These are phyloP conservation scores for Agelas oroides DNA, from an alignment of 37 sponge, comb jelly and placozoan genomes.

Conservation along the genomic window DNA sequence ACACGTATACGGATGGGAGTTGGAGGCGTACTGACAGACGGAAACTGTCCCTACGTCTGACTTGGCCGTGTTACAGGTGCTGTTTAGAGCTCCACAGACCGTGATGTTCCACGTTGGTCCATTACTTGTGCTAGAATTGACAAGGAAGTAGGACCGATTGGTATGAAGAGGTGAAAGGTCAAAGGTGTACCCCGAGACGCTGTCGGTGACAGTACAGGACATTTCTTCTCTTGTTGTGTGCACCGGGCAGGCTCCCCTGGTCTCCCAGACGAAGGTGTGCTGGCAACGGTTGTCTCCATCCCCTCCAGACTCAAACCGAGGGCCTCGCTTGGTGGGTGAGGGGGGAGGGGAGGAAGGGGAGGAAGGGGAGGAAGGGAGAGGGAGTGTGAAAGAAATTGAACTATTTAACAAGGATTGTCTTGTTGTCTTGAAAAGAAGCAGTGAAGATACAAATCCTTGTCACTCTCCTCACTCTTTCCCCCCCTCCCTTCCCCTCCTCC, in stretches of 20 bases:
- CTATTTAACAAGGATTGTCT: background rate
- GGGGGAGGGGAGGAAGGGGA: background rate
- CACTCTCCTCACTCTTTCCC: too few relatives aligned
- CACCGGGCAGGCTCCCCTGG: constrained; percentile 63
- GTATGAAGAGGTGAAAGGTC: constrained; percentile 51
- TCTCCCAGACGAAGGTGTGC: constrained; percentile 74
- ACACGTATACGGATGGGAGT: background rate
- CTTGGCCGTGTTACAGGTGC: background rate
- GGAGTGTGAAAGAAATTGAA: background rate
- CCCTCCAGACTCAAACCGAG: constrained; percentile 57
- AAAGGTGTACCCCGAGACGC: constrained; percentile 31
- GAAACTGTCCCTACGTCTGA: background rate
- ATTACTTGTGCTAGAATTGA: background rate
- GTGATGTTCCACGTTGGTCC: constrained; percentile 13
- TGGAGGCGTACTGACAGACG: constrained; percentile 56
- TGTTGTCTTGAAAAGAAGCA: background rate
- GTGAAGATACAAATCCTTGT: too few relatives aligned
- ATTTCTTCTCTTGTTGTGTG: background rate
- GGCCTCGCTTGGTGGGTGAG: constrained; percentile 12
- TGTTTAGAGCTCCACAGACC: constrained; percentile 14
- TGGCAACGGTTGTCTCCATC: constrained; percentile 45
- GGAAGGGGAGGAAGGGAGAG: background rate
- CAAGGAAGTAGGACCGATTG: background rate
- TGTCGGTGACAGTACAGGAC: constrained; percentile 48
- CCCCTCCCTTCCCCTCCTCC: too few relatives aligned